Percentiles rank a stretch among this genome's conserved stretches.
Conservation (phyloP, 2,888 invertebrate genomes). For the Drosophila diplacantha region DNA sequence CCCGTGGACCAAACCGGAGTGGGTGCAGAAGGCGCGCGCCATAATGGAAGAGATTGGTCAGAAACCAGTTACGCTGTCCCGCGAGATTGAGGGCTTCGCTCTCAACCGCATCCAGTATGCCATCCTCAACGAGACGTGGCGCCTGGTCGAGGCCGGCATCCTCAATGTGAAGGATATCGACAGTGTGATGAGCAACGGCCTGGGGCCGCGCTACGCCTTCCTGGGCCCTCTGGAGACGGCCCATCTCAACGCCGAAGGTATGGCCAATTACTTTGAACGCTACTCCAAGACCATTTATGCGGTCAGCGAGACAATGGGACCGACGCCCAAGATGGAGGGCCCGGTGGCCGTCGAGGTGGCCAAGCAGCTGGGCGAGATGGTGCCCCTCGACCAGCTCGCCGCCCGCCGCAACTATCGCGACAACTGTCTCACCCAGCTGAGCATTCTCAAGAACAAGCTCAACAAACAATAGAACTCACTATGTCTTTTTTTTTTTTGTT, state of each 20-base stretch:
- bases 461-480: slow-evolving; percentile 68
- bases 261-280: slow-evolving; percentile 81
- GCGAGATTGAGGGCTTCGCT: slow-evolving; percentile 94
- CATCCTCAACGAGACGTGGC: slow-evolving; percentile 94
- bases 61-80: slow-evolving; percentile 89
- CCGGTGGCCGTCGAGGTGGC: slow-evolving; percentile 83
- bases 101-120: slow-evolving; percentile 97
- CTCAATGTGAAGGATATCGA: slow-evolving; percentile 93
- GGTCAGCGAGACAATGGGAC: slow-evolving; percentile 86
- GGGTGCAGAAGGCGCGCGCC: slow-evolving; percentile 85
- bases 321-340: slow-evolving; percentile 86
- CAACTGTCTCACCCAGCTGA: slow-evolving; percentile 87
- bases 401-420: slow-evolving; percentile 90
- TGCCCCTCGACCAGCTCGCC: slow-evolving; percentile 85
- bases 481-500: not conserved
- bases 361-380: slow-evolving; percentile 84
- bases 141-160: slow-evolving; percentile 90
- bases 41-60: slow-evolving; percentile 93
- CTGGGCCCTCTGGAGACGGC: slow-evolving; percentile 95
- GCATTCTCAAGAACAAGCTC: slow-evolving; percentile 87
- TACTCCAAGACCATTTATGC: slow-evolving; percentile 81
- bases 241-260: slow-evolving; percentile 95
- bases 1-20: slow-evolving; percentile 91
- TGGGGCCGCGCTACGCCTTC: slow-evolving; percentile 97
- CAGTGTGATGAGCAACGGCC: slow-evolving; percentile 94